These are phyloP conservation scores for Agonopterix heracliana DNA, from an alignment of 2,888 invertebrate species.

Conservation along the genomic window DNA sequence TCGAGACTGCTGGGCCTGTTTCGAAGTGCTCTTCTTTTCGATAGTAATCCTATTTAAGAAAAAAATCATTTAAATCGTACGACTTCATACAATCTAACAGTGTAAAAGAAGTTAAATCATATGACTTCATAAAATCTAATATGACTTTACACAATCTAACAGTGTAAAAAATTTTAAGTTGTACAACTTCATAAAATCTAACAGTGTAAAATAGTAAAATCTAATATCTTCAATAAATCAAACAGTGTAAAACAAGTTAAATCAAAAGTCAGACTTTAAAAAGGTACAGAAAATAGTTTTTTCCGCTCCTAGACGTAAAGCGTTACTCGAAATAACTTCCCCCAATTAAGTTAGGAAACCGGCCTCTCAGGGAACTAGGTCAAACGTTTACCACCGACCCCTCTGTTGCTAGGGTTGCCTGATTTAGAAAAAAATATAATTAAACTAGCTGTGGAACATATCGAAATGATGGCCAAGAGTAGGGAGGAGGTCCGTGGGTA, in stretches of 20 bases:
- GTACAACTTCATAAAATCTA: background rate
- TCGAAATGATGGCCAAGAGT: too few relatives aligned
- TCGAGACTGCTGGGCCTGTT: too few relatives aligned
- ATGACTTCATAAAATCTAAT: background rate
- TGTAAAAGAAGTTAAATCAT: too few relatives aligned
- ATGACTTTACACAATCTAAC: background rate
- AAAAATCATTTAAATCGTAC: too few relatives aligned
- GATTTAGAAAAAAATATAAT: too few relatives aligned
- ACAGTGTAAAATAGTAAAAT: background rate
- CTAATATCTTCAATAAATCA: background rate
- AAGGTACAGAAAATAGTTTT: constrained; percentile 1
- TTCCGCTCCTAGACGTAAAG: background rate
- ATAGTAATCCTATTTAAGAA: too few relatives aligned
- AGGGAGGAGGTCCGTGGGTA: too few relatives aligned
- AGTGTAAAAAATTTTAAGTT: background rate
- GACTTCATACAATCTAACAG: background rate
- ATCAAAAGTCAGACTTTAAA: background rate
- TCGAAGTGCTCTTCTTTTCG: too few relatives aligned
- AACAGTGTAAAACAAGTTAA: background rate
- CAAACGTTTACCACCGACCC: background rate
- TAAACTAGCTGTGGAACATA: too few relatives aligned
- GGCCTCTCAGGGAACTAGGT: constrained; percentile 1
- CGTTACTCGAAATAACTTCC: constrained; percentile 3
- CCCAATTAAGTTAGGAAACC: constrained; percentile 5
- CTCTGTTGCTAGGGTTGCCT: too few relatives aligned